A percentile compares a stretch with the other conserved stretches of the same genome.
Evolutionary conservation across 2,888 invertebrate species (phyloP).

Genomic region (Ashinkailepas kermadecensis): DNA sequence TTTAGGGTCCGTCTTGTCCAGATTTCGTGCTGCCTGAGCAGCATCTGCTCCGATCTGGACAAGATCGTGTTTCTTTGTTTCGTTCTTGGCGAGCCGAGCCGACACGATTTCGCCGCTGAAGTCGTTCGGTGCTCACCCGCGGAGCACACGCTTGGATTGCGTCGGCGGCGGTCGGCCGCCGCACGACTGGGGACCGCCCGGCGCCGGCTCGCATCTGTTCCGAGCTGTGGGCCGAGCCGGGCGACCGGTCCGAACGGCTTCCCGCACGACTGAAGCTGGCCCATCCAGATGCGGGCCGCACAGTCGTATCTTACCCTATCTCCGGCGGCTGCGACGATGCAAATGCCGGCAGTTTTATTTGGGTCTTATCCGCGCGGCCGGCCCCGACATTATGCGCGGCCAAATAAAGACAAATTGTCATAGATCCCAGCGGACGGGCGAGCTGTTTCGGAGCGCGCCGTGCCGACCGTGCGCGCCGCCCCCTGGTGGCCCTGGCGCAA

Average conservation of each 20-base stretch:
- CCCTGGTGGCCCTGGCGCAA: background rate
- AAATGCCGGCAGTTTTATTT: background rate
- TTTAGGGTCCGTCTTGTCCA: too few relatives aligned
- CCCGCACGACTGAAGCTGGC: background rate
- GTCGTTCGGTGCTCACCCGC: too few relatives aligned
- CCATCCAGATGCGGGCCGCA: background rate
- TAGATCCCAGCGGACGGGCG: background rate
- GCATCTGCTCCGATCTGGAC: too few relatives aligned
- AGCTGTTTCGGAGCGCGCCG: too few relatives aligned
- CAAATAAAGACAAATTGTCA: conserved; percentile 11
- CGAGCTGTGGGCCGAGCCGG: background rate
- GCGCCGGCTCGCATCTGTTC: background rate
- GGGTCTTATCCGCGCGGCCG: background rate
- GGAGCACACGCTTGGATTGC: too few relatives aligned
- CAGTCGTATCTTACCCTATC: background rate
- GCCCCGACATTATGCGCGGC: background rate
- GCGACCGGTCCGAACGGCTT: background rate
- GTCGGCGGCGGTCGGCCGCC: too few relatives aligned
- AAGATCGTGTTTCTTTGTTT: too few relatives aligned
- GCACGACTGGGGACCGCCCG: background rate
- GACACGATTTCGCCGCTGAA: too few relatives aligned
- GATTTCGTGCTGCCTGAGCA: too few relatives aligned
- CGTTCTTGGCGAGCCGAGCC: too few relatives aligned
- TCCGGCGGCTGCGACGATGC: background rate
- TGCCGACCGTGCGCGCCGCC: background rate